These are phyloP conservation scores for Poecilia gillii DNA, from an alignment of 2,797 vertebrate genomes.

Conservation along the genomic window DNA sequence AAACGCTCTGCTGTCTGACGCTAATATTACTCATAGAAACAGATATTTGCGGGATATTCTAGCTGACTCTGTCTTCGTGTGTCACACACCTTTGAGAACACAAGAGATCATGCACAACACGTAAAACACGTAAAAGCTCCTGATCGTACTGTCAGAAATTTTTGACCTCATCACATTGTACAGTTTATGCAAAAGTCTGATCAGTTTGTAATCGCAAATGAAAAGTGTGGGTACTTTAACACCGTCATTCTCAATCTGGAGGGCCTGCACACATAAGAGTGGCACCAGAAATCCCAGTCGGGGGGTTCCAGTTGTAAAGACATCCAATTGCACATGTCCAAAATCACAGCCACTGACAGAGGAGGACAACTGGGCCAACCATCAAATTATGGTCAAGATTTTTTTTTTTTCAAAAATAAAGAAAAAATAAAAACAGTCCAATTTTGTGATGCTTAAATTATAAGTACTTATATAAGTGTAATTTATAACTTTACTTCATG, in stretches of 20 bases:
- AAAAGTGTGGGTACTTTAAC: background rate
- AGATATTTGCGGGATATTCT: background rate
- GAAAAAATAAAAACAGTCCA: background rate
- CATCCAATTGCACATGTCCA: background rate
- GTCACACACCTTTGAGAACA: conserved; percentile 11
- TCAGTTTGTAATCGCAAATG: background rate
- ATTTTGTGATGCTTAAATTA: background rate
- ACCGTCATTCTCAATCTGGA: background rate
- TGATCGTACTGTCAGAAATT: conserved; percentile 30
- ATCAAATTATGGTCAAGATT: background rate
- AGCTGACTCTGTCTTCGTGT: background rate
- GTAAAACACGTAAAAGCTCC: conserved; percentile 17
- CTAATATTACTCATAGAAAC: background rate
- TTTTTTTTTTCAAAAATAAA: background rate
- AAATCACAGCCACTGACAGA: background rate
- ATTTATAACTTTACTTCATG: too few relatives aligned
- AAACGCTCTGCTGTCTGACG: background rate
- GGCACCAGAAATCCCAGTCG: background rate
- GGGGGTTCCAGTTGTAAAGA: background rate
- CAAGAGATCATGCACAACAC: conserved; percentile 15
- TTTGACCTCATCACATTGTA: background rate
- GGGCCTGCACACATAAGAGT: background rate
- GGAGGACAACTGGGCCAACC: background rate
- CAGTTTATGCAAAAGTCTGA: background rate
- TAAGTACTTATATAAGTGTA: too few relatives aligned